Base-by-base conservation (phyloP, 2,888 invertebrate genomes). In the Cantharis nigra region DNA sequence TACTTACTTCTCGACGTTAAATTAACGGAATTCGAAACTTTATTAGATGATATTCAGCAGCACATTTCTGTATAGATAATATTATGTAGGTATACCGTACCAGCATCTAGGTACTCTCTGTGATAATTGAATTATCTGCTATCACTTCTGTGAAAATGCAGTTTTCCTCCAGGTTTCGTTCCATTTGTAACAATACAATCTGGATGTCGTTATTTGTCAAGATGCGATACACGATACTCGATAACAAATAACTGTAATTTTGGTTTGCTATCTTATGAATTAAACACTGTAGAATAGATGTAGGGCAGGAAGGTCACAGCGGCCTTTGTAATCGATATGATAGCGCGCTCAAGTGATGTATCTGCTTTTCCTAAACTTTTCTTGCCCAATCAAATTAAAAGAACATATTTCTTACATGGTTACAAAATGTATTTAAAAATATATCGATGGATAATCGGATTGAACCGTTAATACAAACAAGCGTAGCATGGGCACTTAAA, bases 261-360 rank as follows among this genome's bases (percentile, higher is more conserved):
- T 26, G 23, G 20, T 14, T 23, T 49, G 13, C 13, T 67, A 30
- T 63, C 74, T 75, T 64, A 65, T 16, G 65, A 64, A 73, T 77
- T 65, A 69, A 74, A 49, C 33, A 62, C 72, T 70, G 75, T 13
- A 73, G 71, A 73, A 70, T 72, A 70, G 75, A 78, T 70, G 78
- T 13, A 73, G 71, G 76, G 74, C 70, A 70, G 75, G 75, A 78
- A 78, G 78, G 78, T 75, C 78, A 75, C 71, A 65, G 72, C 75
- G 72, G 75, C 70, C 69, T 67, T 67, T 23, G 49, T 78, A 75
- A 78, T 78, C 74, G 69, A 78, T 74, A 75, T 70, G 63, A 63
- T 72, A 74, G 65, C 64, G 33, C 28, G 74, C 74, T 77, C 70
- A 69, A 63, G 63, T 30, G 20, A 69, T 76, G 72, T 72, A 75